Base-by-base conservation (phyloP, 2,797 vertebrate genomes). In the Hoplostethus atlanticus region DNA sequence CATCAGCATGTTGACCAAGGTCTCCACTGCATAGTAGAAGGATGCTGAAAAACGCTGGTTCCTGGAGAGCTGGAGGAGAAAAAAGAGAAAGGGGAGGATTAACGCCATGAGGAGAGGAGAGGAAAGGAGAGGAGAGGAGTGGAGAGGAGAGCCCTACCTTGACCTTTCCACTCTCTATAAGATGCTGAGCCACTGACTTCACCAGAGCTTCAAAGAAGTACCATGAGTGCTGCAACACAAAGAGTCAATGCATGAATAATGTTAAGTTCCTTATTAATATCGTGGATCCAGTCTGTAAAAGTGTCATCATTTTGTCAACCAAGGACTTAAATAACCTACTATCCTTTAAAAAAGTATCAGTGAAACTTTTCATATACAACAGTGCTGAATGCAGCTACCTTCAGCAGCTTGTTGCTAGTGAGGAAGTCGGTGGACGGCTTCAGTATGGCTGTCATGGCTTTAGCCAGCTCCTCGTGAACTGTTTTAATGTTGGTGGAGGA, bases 161-260 rank as follows among this genome's bases (percentile, higher is more conserved):
- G 55, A 96, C 93, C 91, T 97, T 97, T 57, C 91, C 89, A 76
- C 95, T 96, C 90, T 97, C 96, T 77, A 96, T 94, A 87, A 97
- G 86, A 84, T 96, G 94, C 65, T 97, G 96, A 57, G 96, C 95
- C 96, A 97, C 96, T 56, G 96, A 97, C 85, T 97, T 97, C 84
- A 97, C 95, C 72, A 97, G 85, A 73, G 95, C 93, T 86, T 97
- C 96, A 77, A 97, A 96, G 93, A 97, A 97, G 93, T 96, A 97
- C 96, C 96, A 97, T 0, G 96, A 97, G 86, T 97, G 96, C 96
- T 97, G 82, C 60, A 92, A 83, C 81, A 87, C 58, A 82, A 86
- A 89, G 42, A 13, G 42, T 42, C 40, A 11, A 11, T 3, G 3
- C 42, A 44, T 44, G 42, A 15, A 21, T 21, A 21, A 21, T 21